phyloP scores from a whole-genome alignment of 1,140 invertebrate species.

The Druon quercuslanigerum region DNA sequence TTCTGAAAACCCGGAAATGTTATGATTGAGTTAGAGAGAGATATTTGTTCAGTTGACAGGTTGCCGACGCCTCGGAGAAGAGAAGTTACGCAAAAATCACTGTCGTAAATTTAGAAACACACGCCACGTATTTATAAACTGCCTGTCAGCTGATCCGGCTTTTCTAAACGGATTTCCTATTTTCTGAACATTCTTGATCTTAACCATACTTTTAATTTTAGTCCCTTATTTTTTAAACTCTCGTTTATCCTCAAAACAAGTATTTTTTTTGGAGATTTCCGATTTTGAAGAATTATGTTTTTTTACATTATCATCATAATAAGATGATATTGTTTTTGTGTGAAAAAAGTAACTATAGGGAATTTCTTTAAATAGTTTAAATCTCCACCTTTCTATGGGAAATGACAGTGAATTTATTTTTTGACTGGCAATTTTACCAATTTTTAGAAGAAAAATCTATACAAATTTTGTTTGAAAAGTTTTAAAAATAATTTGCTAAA shows the following conservation, averaged over 20 bases:
- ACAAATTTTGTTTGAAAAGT: too few species aligned
- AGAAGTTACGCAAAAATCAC: conserved; percentile 56
- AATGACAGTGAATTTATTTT: too few species aligned
- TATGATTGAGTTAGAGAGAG: not conserved
- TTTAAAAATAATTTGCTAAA: too few species aligned
- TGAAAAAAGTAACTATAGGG: too few species aligned
- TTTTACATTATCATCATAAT: too few species aligned
- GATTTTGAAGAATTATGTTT: not conserved
- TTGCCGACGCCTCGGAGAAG: conserved; percentile 45
- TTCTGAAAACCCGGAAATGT: not conserved
- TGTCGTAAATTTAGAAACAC: conserved; percentile 62
- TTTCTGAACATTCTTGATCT: not conserved
- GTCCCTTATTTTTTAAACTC: not conserved
- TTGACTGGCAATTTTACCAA: too few species aligned
- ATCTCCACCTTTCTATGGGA: too few species aligned
- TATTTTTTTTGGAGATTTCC: not conserved
- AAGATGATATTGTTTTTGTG: too few species aligned
- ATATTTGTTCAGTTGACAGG: conserved; percentile 43
- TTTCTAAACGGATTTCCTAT: conserved; percentile 11
- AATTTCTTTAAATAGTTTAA: too few species aligned
- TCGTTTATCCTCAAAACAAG: not conserved
- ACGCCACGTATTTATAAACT: conserved; percentile 59
- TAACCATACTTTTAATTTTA: not conserved
- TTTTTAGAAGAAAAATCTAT: too few species aligned
- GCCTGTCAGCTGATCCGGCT: conserved; percentile 56